Conservation (phyloP, 2,797 vertebrate genomes). For the Aldrovandia affinis region DNA sequence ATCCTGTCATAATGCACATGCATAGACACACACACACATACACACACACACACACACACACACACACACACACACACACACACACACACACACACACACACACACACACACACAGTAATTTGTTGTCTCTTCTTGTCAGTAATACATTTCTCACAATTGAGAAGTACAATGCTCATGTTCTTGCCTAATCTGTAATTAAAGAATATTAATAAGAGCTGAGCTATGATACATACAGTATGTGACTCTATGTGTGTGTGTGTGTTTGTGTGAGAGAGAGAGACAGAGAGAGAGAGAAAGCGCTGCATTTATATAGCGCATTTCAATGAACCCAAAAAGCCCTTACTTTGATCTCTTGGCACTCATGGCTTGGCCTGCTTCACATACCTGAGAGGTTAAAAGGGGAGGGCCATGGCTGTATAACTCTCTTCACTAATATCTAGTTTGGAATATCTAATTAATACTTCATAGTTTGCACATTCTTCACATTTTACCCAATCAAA, state of each 20-base stretch:
- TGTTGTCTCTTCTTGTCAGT: too few species aligned
- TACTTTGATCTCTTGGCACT: conserved; percentile 53
- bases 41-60: not conserved
- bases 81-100: too few species aligned
- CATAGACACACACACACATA: not conserved
- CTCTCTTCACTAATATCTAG: not conserved
- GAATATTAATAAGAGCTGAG: conserved; percentile 29
- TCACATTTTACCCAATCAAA: too few species aligned
- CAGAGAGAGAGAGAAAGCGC: too few species aligned
- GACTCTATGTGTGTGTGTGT: conserved; percentile 45
- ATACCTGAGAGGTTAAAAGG: conserved; percentile 27
- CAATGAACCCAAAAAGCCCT: too few species aligned
- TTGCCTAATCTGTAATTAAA: conserved; percentile 26
- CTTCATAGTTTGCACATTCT: not conserved
- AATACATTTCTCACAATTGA: not conserved
- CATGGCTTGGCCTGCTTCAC: conserved; percentile 38
- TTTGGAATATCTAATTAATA: not conserved
- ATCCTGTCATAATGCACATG: too few species aligned
- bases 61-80: too few species aligned
- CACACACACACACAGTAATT: too few species aligned
- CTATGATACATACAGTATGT: conserved; percentile 41
- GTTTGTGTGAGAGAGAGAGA: too few species aligned
- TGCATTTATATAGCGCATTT: too few species aligned
- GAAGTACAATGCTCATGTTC: not conserved
- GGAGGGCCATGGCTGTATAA: conserved; percentile 15